Percentiles rank a stretch among this genome's conserved stretches.
Evolutionary conservation across 1,140 invertebrate species (phyloP).

Genomic region (Drosophila navojoa): DNA sequence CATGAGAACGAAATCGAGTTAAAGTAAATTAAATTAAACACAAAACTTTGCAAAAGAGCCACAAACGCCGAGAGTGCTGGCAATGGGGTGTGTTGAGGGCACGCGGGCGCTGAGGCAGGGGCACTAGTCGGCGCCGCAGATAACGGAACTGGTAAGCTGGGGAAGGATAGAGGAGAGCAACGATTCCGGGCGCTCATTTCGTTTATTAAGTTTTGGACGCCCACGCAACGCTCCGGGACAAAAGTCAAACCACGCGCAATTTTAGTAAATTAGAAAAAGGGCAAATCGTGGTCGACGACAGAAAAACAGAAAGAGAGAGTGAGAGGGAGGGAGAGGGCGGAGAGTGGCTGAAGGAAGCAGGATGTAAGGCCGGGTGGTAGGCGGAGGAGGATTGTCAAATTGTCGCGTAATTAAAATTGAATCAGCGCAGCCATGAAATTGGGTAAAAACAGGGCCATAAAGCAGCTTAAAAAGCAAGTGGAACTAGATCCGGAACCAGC

Average conservation of each 20-base stretch:
- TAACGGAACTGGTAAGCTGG: not conserved
- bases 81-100: too few species aligned
- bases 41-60: conserved; percentile 48
- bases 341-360: not conserved
- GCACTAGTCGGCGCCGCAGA: not conserved
- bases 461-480: not conserved
- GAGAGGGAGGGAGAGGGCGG: not conserved
- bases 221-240: conserved; percentile 21
- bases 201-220: conserved; percentile 48
- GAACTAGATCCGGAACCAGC: not conserved
- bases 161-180: not conserved
- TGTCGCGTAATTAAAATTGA: conserved; percentile 51
- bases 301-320: not conserved
- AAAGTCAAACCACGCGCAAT: conserved; percentile 37
- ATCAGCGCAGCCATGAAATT: conserved; percentile 25
- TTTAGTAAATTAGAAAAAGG: conserved; percentile 39
- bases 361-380: not conserved
- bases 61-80: conserved; percentile 1
- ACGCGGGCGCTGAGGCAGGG: too few species aligned
- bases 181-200: conserved; percentile 36
- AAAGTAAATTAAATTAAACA: conserved; percentile 74
- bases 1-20: conserved; percentile 58
- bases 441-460: conserved; percentile 15
- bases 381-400: conserved; percentile 3
- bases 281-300: not conserved